Conservation (phyloP, 2,797 vertebrate genomes). For the Cheirogaleus major region DNA sequence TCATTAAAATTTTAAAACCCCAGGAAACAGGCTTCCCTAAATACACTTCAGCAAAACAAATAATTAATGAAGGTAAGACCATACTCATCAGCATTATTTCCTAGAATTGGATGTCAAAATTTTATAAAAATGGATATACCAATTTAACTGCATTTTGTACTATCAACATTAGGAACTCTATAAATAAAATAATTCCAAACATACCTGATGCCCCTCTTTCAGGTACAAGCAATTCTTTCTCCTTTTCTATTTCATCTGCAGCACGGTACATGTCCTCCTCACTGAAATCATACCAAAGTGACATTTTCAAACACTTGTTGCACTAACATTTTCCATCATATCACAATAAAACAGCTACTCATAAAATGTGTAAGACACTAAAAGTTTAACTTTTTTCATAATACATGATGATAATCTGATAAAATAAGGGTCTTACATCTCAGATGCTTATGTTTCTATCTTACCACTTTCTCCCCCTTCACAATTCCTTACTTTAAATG, state of each 20-base stretch:
- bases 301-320: slow-evolving; percentile 71
- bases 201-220: slow-evolving; percentile 84
- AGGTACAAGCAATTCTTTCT: slow-evolving; percentile 79
- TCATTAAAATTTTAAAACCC: not conserved
- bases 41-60: not conserved
- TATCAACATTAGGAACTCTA: slow-evolving; percentile 24
- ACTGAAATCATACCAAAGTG: slow-evolving; percentile 85
- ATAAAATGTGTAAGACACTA: not conserved
- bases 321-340: slow-evolving; percentile 4
- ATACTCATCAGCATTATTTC: not conserved
- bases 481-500: not conserved
- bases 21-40: not conserved
- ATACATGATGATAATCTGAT: not conserved
- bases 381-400: not conserved
- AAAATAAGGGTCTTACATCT: not conserved
- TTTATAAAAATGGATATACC: not conserved
- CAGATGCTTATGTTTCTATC: not conserved
- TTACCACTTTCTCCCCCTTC: not conserved
- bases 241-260: slow-evolving; percentile 92
- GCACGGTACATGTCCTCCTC: slow-evolving; percentile 95
- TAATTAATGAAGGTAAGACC: not conserved
- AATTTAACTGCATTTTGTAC: slow-evolving; percentile 33
- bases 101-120: not conserved
- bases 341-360: slow-evolving; percentile 10
- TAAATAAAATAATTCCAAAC: slow-evolving; percentile 54